Percentiles rank a stretch among this genome's conserved stretches.
These are phyloP conservation scores for Siniperca chuatsi DNA, from an alignment of 2,113 vertebrate species.

Conservation along the genomic window DNA sequence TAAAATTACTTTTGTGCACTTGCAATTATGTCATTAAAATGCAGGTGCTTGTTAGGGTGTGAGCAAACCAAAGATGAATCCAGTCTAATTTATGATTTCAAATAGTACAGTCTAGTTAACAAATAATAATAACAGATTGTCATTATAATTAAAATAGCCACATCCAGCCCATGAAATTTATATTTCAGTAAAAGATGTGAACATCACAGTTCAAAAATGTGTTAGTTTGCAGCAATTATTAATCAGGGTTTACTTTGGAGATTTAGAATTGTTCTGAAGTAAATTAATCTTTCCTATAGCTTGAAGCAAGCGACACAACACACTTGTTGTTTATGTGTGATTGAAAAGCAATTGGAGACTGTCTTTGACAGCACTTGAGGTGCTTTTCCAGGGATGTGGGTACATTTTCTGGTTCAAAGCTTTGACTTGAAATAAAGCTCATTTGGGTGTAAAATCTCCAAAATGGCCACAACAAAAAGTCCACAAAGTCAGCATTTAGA, in stretches of 20 bases:
- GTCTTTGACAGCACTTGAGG: slow-evolving; percentile 6
- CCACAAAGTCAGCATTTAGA: slow-evolving; percentile 4
- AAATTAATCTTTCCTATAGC: slow-evolving; percentile 18
- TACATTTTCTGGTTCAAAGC: slow-evolving; percentile 33
- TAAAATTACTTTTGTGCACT: neutral
- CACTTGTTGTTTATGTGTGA: neutral
- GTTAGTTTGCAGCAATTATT: neutral
- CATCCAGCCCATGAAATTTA: neutral
- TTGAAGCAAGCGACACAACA: slow-evolving; percentile 16
- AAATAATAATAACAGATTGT: neutral
- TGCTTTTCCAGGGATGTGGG: neutral
- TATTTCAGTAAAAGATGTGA: neutral
- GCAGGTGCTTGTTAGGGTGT: neutral
- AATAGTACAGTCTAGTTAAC: neutral
- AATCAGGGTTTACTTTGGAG: neutral
- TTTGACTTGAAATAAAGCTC: slow-evolving; percentile 39
- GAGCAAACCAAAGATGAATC: neutral
- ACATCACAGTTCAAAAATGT: neutral
- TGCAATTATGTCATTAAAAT: neutral
- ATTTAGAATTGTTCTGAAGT: neutral
- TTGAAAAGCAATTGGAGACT: slow-evolving; percentile 1
- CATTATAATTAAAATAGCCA: neutral
- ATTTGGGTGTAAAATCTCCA: slow-evolving; percentile 39
- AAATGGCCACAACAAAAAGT: neutral
- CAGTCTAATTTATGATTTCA: neutral